Conservation (phyloP, 2,113 vertebrate species). For the Turdus rufiventris region DNA sequence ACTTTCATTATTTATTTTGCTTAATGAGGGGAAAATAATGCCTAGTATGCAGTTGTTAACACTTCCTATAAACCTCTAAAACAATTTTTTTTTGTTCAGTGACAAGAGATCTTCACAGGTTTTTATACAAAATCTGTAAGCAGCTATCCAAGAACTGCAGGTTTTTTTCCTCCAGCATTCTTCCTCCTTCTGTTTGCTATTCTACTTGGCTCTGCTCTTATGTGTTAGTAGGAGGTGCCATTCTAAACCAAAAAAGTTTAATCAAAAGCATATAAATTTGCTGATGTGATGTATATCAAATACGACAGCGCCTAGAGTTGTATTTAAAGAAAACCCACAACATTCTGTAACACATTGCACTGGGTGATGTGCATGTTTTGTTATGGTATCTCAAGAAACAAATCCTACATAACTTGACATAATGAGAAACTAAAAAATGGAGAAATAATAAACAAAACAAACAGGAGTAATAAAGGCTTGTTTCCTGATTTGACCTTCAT, state of each 20-base stretch:
- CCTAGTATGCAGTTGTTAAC: background rate
- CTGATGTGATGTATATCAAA: background rate
- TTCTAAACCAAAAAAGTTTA: slow-evolving; percentile 13
- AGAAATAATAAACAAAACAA: background rate
- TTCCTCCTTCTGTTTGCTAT: slow-evolving; percentile 1
- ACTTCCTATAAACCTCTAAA: slow-evolving; percentile 2
- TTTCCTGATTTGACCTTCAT: background rate
- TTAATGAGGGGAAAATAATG: background rate
- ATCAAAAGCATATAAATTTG: slow-evolving; percentile 8
- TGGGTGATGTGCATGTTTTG: background rate
- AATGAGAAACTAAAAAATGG: background rate
- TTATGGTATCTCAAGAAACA: background rate
- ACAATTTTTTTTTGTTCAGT: background rate
- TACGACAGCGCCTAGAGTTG: background rate
- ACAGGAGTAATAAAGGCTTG: background rate
- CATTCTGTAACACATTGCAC: background rate
- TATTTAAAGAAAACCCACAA: slow-evolving; percentile 10
- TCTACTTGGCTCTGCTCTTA: slow-evolving; percentile 6
- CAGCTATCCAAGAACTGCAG: background rate
- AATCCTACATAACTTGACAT: background rate
- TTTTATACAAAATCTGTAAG: slow-evolving; percentile 36
- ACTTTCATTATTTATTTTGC: background rate
- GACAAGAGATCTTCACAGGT: slow-evolving; percentile 24
- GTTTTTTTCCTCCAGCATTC: background rate
- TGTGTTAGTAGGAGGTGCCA: background rate